Evolutionary conservation across 2,113 vertebrate genomes (phyloP).

Genomic region (Lophura nycthemera): DNA sequence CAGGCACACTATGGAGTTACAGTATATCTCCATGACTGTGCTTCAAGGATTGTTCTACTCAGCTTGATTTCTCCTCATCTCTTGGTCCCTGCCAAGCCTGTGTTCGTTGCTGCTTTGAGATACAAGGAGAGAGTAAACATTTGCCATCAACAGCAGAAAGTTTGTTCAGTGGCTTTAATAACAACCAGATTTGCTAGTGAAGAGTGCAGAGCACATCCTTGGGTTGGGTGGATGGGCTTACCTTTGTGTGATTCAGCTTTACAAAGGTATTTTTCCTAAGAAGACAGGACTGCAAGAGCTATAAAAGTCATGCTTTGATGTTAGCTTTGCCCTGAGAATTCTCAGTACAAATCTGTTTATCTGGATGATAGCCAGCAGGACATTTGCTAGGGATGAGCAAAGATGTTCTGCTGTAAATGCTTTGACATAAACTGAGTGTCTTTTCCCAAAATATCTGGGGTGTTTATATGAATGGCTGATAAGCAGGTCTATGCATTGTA

Average conservation of each 20-base stretch:
- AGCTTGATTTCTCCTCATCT: background rate
- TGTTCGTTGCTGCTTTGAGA: constrained; percentile 2
- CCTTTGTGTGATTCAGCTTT: background rate
- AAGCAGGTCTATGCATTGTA: background rate
- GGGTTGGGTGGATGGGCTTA: background rate
- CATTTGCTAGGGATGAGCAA: constrained; percentile 9
- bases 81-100: constrained; percentile 10
- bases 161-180: background rate
- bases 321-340: background rate
- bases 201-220: background rate
- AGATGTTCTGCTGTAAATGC: constrained; percentile 38
- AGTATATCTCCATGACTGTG: background rate
- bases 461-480: constrained; percentile 21
- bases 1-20: background rate
- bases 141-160: fast-evolving
- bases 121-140: background rate
- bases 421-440: constrained; percentile 53
- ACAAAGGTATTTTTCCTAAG: background rate
- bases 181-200: background rate
- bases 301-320: background rate
- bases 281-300: background rate
- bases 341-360: constrained; percentile 23
- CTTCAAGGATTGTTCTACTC: constrained; percentile 13
- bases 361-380: constrained; percentile 43
- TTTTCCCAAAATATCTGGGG: background rate